A percentile compares a stretch with the other conserved stretches of the same genome.
Evolutionary conservation across 2,797 vertebrate genomes (phyloP).

Genomic region (Melanotaenia boesemani): DNA sequence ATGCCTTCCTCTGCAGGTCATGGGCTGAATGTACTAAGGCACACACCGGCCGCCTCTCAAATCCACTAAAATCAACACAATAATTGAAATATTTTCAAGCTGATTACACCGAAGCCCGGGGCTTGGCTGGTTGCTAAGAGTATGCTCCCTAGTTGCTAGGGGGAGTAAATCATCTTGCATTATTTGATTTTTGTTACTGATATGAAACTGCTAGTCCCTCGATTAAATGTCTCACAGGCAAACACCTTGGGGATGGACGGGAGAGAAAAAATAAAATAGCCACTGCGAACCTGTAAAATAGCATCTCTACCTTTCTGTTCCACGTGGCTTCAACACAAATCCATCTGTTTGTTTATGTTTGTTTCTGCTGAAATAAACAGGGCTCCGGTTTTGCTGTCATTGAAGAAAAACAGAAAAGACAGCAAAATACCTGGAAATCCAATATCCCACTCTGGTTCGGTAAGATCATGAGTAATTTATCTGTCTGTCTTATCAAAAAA

Average conservation of each 20-base stretch:
- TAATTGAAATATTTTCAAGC: conserved; percentile 99
- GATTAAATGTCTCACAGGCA: conserved; percentile 99
- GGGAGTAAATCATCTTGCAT: conserved; percentile 99
- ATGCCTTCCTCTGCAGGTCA: conserved; percentile 99
- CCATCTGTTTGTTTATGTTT: conserved; percentile 88
- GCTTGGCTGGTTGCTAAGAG: conserved; percentile 99
- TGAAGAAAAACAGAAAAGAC: conserved; percentile 85
- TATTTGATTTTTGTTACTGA: conserved; percentile 99
- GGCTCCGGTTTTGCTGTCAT: conserved; percentile 83
- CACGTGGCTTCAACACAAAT: conserved; percentile 89
- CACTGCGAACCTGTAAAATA: conserved; percentile 98
- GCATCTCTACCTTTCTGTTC: conserved; percentile 97
- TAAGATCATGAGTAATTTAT: conserved; percentile 83
- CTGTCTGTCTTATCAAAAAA: conserved; percentile 81
- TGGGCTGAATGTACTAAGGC: conserved; percentile 96
- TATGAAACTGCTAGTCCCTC: conserved; percentile 99
- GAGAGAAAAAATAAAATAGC: conserved; percentile 94
- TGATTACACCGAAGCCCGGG: conserved; percentile 99
- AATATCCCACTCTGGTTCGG: conserved; percentile 76
- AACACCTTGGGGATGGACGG: conserved; percentile 98
- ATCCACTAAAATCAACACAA: conserved; percentile 99
- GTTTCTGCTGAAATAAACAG: conserved; percentile 92
- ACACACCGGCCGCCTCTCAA: conserved; percentile 98
- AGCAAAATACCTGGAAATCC: conserved; percentile 78
- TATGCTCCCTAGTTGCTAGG: conserved; percentile 99